Percentiles rank a stretch among this genome's conserved stretches.
Evolutionary conservation across 2,797 vertebrate species (phyloP).

Genomic region (Micropoecilia bifurca): DNA sequence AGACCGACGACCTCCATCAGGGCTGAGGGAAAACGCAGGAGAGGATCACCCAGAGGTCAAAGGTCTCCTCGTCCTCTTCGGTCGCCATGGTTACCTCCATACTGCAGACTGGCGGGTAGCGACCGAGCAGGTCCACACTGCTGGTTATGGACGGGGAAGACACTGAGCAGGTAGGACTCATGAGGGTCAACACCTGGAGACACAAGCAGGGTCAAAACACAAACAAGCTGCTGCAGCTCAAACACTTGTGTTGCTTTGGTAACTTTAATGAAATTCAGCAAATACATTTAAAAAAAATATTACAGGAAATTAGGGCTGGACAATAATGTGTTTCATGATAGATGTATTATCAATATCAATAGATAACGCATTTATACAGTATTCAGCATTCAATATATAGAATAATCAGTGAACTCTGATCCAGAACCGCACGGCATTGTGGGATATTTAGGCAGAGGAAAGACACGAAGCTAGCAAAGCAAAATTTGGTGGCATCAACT

Average conservation of each 20-base stretch:
- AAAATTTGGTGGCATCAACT: no score
- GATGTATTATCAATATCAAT: no score
- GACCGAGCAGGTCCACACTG: conserved; percentile 55
- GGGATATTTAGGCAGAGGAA: no score
- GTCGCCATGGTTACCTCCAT: conserved; percentile 59
- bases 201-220: background rate
- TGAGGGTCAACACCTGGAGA: conserved; percentile 48
- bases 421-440: no score
- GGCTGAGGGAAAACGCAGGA: conserved; percentile 46
- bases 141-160: conserved; percentile 52
- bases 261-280: background rate
- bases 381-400: no score
- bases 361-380: no score
- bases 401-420: no score
- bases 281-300: background rate
- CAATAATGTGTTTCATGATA: background rate
- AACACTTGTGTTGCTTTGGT: background rate
- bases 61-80: background rate
- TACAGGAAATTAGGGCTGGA: background rate
- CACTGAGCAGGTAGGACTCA: conserved; percentile 58
- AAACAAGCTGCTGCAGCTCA: background rate
- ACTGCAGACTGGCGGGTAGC: conserved; percentile 57
- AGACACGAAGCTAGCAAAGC: no score
- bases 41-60: background rate
- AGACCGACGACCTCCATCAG: conserved; percentile 49